Base-by-base conservation (phyloP, 2,888 invertebrate genomes). In the Netelia fuscicornis region DNA sequence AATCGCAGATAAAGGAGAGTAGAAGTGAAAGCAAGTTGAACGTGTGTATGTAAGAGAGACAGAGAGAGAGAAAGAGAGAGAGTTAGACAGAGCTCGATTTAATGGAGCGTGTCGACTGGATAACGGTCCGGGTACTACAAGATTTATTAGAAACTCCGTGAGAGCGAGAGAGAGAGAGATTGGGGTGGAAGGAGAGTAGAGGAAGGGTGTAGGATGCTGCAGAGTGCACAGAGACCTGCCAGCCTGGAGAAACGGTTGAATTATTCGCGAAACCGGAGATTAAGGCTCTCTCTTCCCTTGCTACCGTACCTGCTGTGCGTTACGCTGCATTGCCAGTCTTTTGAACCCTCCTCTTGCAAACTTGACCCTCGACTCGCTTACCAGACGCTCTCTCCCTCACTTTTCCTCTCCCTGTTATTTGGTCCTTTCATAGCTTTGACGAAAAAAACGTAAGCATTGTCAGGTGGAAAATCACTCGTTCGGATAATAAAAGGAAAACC, bases 21-120 rank as follows among this genome's bases (percentile, higher is more conserved):
- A 30, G 64, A 23, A 20, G 77, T 37, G 74, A 70, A 74, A 65
- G 48, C 54, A 58, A n/a, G 42, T 10, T 8, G 1, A 25, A 71
- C 65, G 30, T 62, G 17, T 37, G 58, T 25, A 52, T 60, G 48
- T 11, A 17, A 17, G 17, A 44, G 68, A 23, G 42, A 11, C 17
- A 17, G 17, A 17, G 17, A 17, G 17, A 17, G 64, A 71, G 54
- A 60, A 60, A 52, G 82, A 44, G 17, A 65, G 79, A 44, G 17
- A 6, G 58, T 56, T 20, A 56, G 56, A 30, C 52, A 56, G 60
- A 54, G 48, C 70, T 86, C 88, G 87, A 91, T 91, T 91, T 89
- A 91, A 91, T 91, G 91, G 89, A 90, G 89, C 91, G 90, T 89
- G 88, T 88, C 87, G 88, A 88, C 89, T 86, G 88, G 91, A 91